phyloP scores from a whole-genome alignment of 2,797 vertebrate species.

The Sitta carolinensis region DNA sequence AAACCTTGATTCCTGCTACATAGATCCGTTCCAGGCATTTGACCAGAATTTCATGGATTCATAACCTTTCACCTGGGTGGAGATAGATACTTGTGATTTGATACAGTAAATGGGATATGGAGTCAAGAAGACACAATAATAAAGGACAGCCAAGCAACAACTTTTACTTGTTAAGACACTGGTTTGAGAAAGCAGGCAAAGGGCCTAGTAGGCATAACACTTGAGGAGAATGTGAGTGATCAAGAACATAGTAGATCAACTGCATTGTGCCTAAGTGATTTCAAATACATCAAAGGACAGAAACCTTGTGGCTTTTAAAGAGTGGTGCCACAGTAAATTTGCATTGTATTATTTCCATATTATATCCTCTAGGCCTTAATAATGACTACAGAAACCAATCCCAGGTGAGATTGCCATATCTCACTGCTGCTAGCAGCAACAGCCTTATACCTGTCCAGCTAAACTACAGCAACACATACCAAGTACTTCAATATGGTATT shows the following conservation, averaged over 20 bases:
- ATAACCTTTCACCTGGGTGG: not conserved
- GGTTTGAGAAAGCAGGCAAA: not conserved
- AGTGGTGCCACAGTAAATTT: slow-evolving; percentile 1
- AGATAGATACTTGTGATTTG: not conserved
- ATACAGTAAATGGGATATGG: not conserved
- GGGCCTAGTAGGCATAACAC: not conserved
- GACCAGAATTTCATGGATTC: not conserved
- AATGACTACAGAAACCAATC: slow-evolving; percentile 37
- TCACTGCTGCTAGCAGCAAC: not conserved
- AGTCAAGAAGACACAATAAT: not conserved
- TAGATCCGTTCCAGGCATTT: not conserved
- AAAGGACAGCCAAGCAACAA: not conserved
- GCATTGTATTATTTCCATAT: slow-evolving; percentile 36
- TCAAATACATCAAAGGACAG: not conserved
- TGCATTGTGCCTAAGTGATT: not conserved
- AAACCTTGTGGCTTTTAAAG: not conserved
- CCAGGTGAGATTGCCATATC: not conserved
- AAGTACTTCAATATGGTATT: not conserved
- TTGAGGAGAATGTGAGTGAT: not conserved
- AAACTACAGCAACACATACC: slow-evolving; percentile 2
- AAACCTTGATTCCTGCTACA: not conserved
- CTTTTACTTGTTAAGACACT: too few relatives aligned
- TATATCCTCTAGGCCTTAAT: not conserved
- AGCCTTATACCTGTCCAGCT: slow-evolving; percentile 9
- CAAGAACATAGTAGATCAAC: not conserved